Evolutionary conservation across 2,888 invertebrate species (phyloP), one percentile per base, ranked within the genome.

Genomic region (Acleris laterana): DNA sequence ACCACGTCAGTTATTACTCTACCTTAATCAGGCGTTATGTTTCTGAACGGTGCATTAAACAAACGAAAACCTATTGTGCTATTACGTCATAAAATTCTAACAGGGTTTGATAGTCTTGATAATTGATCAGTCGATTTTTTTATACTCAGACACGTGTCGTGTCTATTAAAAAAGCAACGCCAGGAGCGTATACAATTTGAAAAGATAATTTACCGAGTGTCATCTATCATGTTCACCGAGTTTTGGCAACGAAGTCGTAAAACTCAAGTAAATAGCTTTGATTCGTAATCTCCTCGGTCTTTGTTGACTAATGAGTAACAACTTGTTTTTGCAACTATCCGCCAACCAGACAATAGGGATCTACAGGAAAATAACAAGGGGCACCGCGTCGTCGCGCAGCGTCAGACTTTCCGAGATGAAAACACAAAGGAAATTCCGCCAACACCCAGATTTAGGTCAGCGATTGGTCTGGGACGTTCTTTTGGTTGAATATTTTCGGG

Each of bases 391-490:
- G 63, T 66, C 69, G 74, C 71, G 77, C 70, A 62, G 75, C 77
- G 73, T 79, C 79, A 80, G 78, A 75, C 57, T 57, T 57, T 79
- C 78, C 76, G 74, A 74, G 74, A 79, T 76, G 77, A 72, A 77
- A 81, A 83, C 81, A 83, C 80, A 81, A 83, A 81, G 79, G 75
- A 81, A 77, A 81, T 78, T 78, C 79, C 76, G 71, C 71, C 75
- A 73, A 72, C 77, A 61, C 70, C 69, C 70, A 76, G 79, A 81
- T 80, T 82, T 81, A 80, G 82, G 71, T 72, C 70, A 76, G 72
- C 75, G 75, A 72, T 74, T 77, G 77, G 72, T 71, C 74, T 67
- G 68, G 70, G 72, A 73, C 72, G 71, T 72, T 69, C 66, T 70
- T 72, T 71, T 73, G 73, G 57, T 66, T 48, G 51, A 57, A 52